Evolutionary conservation across 2,113 vertebrate genomes (phyloP).

Genomic region (Lophura nycthemera): DNA sequence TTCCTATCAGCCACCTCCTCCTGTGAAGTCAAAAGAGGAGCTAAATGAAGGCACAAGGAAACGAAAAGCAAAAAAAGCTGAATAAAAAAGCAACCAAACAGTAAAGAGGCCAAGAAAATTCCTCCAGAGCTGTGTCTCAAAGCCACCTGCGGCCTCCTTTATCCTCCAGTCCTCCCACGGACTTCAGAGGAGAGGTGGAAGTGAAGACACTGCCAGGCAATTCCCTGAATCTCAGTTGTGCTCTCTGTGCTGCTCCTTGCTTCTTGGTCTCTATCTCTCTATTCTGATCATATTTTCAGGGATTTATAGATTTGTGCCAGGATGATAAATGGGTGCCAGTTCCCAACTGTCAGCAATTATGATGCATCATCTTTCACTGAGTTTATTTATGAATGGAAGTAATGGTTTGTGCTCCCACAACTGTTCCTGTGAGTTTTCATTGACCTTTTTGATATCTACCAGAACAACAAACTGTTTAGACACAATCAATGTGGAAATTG

Average conservation of each 20-base stretch:
- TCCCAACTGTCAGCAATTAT: neutral
- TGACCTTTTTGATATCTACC: constrained; percentile 1
- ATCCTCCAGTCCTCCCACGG: neutral
- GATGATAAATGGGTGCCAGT: neutral
- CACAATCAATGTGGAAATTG: neutral
- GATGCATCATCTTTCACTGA: neutral
- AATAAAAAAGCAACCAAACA: constrained; percentile 69
- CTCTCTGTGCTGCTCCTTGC: constrained; percentile 14
- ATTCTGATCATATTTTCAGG: constrained; percentile 22
- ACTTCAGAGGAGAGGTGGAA: constrained; percentile 37
- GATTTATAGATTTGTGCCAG: constrained; percentile 30
- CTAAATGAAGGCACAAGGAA: constrained; percentile 92
- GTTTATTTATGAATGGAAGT: neutral
- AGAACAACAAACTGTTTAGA: neutral
- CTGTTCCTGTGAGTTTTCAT: neutral
- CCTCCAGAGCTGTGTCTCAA: constrained; percentile 31
- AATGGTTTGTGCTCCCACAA: neutral
- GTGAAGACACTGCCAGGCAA: constrained; percentile 15
- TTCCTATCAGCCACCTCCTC: constrained; percentile 68
- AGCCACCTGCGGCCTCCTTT: constrained; percentile 31
- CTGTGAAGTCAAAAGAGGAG: constrained; percentile 92
- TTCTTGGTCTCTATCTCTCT: constrained; percentile 15
- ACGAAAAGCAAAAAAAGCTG: constrained; percentile 94
- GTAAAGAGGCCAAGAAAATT: constrained; percentile 13
- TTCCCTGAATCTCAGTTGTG: constrained; percentile 11